Percentiles rank a stretch among this genome's conserved stretches.
Evolutionary conservation across 2,888 invertebrate genomes (phyloP).

Genomic region (Myopa testacea): DNA sequence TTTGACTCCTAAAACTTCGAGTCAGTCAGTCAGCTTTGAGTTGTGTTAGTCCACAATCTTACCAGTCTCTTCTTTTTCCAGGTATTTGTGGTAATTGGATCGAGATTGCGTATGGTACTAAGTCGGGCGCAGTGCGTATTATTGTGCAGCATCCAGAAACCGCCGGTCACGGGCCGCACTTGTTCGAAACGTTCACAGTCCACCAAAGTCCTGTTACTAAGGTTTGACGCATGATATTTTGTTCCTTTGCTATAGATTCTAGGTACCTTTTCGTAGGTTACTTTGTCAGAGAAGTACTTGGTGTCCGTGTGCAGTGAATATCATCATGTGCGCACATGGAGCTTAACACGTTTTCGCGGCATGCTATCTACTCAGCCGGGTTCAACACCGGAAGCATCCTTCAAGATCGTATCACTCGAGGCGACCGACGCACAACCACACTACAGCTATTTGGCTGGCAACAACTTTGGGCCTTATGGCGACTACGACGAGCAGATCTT

Average conservation of each 20-base stretch:
- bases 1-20: constrained; percentile 98
- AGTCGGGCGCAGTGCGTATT: constrained; percentile 93
- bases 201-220: constrained; percentile 96
- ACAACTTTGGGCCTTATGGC: constrained; percentile 90
- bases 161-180: constrained; percentile 96
- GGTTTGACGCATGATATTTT: constrained; percentile 68
- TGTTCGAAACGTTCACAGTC: constrained; percentile 98
- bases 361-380: constrained; percentile 99
- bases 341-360: constrained; percentile 94
- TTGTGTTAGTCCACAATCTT: background rate
- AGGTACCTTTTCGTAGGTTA: constrained; percentile 74
- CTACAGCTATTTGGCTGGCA: constrained; percentile 74
- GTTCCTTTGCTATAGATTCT: background rate
- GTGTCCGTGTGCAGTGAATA: constrained; percentile 97
- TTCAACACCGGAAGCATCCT: constrained; percentile 96
- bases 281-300: constrained; percentile 93
- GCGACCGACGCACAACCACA: constrained; percentile 72
- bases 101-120: constrained; percentile 98
- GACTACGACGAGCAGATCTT: constrained; percentile 98
- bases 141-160: constrained; percentile 99
- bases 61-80: constrained; percentile 59
- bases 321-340: constrained; percentile 98
- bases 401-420: constrained; percentile 76
- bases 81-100: constrained; percentile 99
- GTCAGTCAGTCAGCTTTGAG: constrained; percentile 73